phyloP scores from a whole-genome alignment of 2,113 vertebrate genomes.

The Notarius lentiginosus region DNA sequence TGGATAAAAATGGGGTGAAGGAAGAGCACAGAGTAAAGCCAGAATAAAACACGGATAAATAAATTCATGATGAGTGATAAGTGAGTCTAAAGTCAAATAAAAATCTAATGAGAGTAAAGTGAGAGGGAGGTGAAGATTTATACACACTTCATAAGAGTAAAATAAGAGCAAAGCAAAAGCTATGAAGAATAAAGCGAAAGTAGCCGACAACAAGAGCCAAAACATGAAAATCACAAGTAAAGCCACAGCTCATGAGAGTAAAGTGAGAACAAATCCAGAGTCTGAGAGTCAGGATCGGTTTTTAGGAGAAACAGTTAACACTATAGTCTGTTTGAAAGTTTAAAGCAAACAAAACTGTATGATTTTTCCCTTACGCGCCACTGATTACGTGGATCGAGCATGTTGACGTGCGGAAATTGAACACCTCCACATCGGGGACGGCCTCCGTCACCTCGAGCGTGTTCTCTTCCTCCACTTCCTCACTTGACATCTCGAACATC shows the following conservation, averaged over 20 bases:
- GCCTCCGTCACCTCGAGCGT: conserved; percentile 83
- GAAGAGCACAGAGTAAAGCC: background rate
- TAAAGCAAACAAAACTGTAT: background rate
- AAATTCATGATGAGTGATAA: too few relatives aligned
- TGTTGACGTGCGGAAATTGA: conserved; percentile 69
- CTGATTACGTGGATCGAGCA: conserved; percentile 86
- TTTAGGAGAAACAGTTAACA: background rate
- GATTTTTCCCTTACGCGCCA: conserved; percentile 80
- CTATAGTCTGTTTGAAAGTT: background rate
- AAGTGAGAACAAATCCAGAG: background rate
- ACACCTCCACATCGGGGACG: conserved; percentile 79
- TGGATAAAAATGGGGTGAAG: background rate
- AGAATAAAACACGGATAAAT: too few relatives aligned
- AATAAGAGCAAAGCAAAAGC: too few relatives aligned
- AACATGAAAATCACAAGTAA: too few relatives aligned
- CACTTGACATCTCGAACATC: conserved; percentile 76
- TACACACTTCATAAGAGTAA: too few relatives aligned
- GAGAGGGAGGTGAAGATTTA: too few relatives aligned
- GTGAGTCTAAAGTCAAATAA: too few relatives aligned
- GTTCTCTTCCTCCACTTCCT: conserved; percentile 71
- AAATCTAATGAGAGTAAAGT: background rate
- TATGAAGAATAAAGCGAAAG: too few relatives aligned
- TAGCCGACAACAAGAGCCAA: too few relatives aligned
- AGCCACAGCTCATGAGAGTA: background rate
- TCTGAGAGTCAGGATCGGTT: background rate